Conservation (phyloP, 1,140 invertebrate genomes). For the Micrasema minimum region DNA sequence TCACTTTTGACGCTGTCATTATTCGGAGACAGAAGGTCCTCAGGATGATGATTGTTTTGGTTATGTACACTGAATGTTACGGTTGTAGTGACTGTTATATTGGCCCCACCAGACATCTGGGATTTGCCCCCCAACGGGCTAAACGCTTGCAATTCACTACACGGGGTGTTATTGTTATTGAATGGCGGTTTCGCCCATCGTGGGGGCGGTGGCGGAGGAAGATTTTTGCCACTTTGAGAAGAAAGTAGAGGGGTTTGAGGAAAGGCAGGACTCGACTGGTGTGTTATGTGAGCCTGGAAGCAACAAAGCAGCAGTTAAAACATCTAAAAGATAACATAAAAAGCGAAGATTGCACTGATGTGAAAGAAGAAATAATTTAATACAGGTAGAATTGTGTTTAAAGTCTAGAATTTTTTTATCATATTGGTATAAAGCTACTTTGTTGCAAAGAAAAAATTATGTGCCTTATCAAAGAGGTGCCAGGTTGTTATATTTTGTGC, state of each 20-base stretch:
- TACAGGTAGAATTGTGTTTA: too few species aligned
- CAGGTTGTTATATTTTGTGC: too few species aligned
- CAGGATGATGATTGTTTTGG: constrained; percentile 57
- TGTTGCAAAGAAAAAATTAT: too few species aligned
- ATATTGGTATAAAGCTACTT: too few species aligned
- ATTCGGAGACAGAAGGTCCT: constrained; percentile 43
- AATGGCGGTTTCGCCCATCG: constrained; percentile 73
- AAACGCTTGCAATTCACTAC: constrained; percentile 65
- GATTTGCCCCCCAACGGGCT: constrained; percentile 64
- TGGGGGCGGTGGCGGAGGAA: constrained; percentile 71
- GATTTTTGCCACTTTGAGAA: constrained; percentile 62
- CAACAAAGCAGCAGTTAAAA: constrained; percentile 38
- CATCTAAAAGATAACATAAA: constrained; percentile 24
- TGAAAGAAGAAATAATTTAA: too few species aligned
- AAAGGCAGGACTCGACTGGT: constrained; percentile 55
- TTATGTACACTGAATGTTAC: constrained; percentile 83
- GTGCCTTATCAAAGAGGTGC: too few species aligned
- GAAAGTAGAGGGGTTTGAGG: constrained; percentile 55
- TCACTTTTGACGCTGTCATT: constrained; percentile 49
- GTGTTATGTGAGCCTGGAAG: constrained; percentile 68
- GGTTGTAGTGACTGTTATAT: constrained; percentile 84
- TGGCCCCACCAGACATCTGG: constrained; percentile 63
- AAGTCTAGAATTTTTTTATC: too few species aligned
- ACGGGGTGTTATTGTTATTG: constrained; percentile 33
- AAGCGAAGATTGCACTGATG: constrained; percentile 1